These are phyloP conservation scores for Phasia obesa DNA, from an alignment of 2,888 invertebrate genomes.

Conservation along the genomic window DNA sequence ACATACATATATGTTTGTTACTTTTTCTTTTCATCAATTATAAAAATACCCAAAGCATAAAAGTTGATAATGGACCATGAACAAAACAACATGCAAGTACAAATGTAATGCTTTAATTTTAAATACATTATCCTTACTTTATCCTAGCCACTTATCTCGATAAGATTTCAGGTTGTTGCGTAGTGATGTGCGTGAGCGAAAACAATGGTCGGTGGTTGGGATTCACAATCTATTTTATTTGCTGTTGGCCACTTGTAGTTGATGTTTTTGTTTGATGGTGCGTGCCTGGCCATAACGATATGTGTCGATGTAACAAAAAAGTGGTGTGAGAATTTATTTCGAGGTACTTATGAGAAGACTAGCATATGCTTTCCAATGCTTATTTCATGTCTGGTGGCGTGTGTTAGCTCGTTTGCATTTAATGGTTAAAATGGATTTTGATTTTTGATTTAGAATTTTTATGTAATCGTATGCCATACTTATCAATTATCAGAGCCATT, in stretches of 20 bases:
- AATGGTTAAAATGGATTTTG: constrained; percentile 56
- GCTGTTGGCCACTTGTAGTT: constrained; percentile 63
- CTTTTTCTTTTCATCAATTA: too few relatives aligned
- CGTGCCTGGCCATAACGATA: constrained; percentile 60
- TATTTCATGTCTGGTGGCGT: constrained; percentile 37
- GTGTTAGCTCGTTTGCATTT: constrained; percentile 56
- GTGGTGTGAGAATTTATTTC: constrained; percentile 52
- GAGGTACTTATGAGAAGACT: constrained; percentile 52
- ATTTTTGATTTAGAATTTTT: constrained; percentile 55
- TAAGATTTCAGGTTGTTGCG: constrained; percentile 66
- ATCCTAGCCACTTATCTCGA: constrained; percentile 76
- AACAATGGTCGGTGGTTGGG: constrained; percentile 32
- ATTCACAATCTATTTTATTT: constrained; percentile 21
- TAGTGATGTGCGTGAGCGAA: constrained; percentile 31
- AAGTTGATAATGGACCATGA: neutral
- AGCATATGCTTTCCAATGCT: constrained; percentile 64
- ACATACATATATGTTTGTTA: too few relatives aligned
- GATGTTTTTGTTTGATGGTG: constrained; percentile 51
- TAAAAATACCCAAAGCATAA: constrained; percentile 4
- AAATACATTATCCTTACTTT: constrained; percentile 75
- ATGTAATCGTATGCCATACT: constrained; percentile 23
- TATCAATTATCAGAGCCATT: constrained; percentile 60
- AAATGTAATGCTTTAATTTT: constrained; percentile 77
- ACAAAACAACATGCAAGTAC: constrained; percentile 21
- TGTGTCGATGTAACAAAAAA: constrained; percentile 27